Base-by-base conservation (phyloP, 2,113 vertebrate genomes). In the Microtus richardsoni region DNA sequence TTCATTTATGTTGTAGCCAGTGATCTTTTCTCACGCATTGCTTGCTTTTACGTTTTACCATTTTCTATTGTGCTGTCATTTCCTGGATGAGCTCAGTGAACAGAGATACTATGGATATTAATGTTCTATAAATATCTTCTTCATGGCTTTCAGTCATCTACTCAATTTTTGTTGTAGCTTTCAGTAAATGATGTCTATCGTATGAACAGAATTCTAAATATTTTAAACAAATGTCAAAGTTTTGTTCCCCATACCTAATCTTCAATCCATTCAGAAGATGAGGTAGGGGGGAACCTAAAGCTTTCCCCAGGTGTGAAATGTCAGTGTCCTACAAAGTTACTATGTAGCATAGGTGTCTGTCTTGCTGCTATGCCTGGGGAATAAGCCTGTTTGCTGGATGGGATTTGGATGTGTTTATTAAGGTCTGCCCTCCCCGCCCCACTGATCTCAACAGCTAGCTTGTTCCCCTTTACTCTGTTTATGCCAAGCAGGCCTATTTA, bases 391-490 rank as follows among this genome's bases (percentile, higher is more conserved):
- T 75, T 73, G 60, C 16, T 26, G 28, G 44, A 24, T 88, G 10
- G 33, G 28, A 62, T 82, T 16, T 80, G 39, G 0, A 24, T 95
- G 33, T 89, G 17, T 54, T 64, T 96, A 71, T 62, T 91, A 64
- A 96, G 88, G 73, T 79, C 54, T 74, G 12, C 44, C n/a, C 83
- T 85, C 49, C 9, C 47, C 9, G 4, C 47, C 19, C 5, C 66
- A 44, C 60, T 91, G 73, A 74, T 91, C 12, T 89, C 33, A 89
- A 87, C n/a, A 91, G 71, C 21, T 77, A 93, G 30, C n/a, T 95
- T 89, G 44, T 58, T 95, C 79, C 41, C 41, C 17, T 64, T 92
- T 36, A 33, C 33, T 88, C 68, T 73, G 8, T 41, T 77, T 77
- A 77, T 58, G 28, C 92, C n/a, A 47, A 70, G 13, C 7, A 85